Evolutionary conservation across 2,888 invertebrate species (phyloP).

Genomic region (Dicyrtomina minuta): DNA sequence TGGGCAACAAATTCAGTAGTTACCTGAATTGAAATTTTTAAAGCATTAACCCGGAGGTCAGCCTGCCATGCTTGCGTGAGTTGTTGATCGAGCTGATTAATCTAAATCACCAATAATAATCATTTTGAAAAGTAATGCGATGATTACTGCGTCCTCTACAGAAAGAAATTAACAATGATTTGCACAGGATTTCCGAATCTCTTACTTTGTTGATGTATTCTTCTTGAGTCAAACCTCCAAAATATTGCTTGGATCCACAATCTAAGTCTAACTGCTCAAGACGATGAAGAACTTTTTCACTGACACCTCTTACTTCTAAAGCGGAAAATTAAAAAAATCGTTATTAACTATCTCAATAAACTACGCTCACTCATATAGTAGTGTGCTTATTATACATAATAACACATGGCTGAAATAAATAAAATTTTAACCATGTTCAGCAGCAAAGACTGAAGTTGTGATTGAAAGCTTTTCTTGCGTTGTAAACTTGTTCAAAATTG

Average conservation of each 20-base stretch:
- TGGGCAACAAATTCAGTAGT: not conserved
- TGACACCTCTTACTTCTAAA: conserved; percentile 58
- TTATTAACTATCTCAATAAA: no score
- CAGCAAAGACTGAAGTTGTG: conserved; percentile 71
- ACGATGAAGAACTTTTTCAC: conserved; percentile 85
- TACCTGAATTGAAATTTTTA: conserved; percentile 89
- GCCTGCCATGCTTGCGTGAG: conserved; percentile 88
- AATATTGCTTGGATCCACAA: conserved; percentile 80
- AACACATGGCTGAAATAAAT: no score
- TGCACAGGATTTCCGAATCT: not conserved
- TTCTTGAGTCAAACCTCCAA: conserved; percentile 86
- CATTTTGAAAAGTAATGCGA: not conserved
- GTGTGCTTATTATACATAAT: no score
- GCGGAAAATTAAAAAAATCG: no score
- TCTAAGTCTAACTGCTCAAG: conserved; percentile 94
- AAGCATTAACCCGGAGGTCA: conserved; percentile 90
- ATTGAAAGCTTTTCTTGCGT: conserved; percentile 91
- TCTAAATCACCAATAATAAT: conserved; percentile 61
- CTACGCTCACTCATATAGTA: no score
- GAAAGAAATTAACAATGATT: not conserved
- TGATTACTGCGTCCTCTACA: no score
- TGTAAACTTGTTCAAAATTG: conserved; percentile 86
- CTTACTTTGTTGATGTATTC: conserved; percentile 67
- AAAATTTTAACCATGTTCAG: conserved; percentile 53
- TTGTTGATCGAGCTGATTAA: conserved; percentile 88